Base-by-base conservation (phyloP, 2,888 invertebrate species). In the Ecdyonurus torrentis region DNA sequence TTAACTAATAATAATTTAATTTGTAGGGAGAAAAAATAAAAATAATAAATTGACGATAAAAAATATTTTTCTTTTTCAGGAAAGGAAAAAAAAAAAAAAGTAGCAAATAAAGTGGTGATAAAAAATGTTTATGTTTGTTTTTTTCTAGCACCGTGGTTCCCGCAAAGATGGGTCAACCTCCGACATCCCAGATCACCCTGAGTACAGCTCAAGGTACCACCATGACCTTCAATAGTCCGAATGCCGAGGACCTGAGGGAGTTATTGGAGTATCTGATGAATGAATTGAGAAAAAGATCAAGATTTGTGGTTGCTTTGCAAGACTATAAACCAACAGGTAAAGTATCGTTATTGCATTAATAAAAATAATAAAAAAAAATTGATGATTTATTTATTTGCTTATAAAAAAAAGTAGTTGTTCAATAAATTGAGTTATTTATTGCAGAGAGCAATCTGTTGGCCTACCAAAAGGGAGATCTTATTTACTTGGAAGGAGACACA, bases 181-280 rank as follows among this genome's bases (percentile, higher is more conserved):
- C 22, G 15, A 20, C 55, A 75, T 76, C 23, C 80, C 55, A 55
- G 22, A 55, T 96, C 68, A 86, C 86, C 23, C 78, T 96, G 58
- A 83, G 83, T 62, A 95, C 94, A 0, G 85, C 94, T 58, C 84
- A 87, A 68, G 87, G 87, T 67, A 93, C 95, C 73, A 92, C 94
- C 74, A 94, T 91, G 74, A 84, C 87, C 2, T 95, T 97, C 74
- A 89, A 90, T 71, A 90, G 91, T 68, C 86, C 88, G 1, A 91
- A 93, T 71, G 89, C 94, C 0, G 86, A 89, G 69, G 92, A 91
- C 75, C 83, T 95, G 70, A 82, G 85, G 66, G 86, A 89, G 65
- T 77, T 96, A 18, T 83, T 96, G 1, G 87, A 89, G 67, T 88
- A 84, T 70, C 83, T 96, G 72, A 80, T 96, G 20, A 87, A 89